phyloP scores from a whole-genome alignment of 2,888 invertebrate species.

The Homarus gammarus region DNA sequence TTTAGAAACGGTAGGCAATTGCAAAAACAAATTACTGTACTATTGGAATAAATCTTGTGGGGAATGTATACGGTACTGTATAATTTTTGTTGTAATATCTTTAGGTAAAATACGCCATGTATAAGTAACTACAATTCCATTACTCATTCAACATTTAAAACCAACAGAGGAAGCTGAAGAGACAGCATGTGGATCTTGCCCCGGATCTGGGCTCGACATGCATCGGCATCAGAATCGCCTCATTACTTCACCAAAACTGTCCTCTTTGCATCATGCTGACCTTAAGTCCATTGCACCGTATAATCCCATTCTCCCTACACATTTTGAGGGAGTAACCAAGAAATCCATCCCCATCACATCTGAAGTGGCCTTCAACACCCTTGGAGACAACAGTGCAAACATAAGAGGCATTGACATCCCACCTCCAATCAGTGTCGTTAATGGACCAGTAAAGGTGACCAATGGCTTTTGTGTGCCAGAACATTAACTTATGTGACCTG shows the following conservation, averaged over 20 bases:
- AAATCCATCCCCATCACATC: background rate
- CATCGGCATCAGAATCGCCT: conserved; percentile 22
- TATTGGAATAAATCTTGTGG: too few species aligned
- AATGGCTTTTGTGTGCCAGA: conserved; percentile 44
- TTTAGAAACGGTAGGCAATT: too few species aligned
- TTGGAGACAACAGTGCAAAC: background rate
- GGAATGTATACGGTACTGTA: too few species aligned
- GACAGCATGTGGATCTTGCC: conserved; percentile 44
- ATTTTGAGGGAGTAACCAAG: background rate
- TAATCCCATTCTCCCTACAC: conserved; percentile 18
- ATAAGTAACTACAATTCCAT: too few species aligned
- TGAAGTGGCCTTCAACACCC: background rate
- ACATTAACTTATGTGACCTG: conserved; percentile 28
- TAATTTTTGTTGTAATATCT: too few species aligned
- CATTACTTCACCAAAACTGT: conserved; percentile 18
- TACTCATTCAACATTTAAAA: conserved; percentile 10
- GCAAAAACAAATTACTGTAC: too few species aligned
- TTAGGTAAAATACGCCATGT: too few species aligned
- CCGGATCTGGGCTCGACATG: conserved; percentile 46
- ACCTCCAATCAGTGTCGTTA: conserved; percentile 1
- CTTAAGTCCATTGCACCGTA: background rate
- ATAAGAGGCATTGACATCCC: background rate
- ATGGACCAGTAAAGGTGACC: conserved; percentile 32
- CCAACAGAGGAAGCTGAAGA: conserved; percentile 46
- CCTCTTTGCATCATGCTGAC: conserved; percentile 39